Evolutionary conservation across 2,888 invertebrate genomes (phyloP), one percentile per base, ranked within the genome.

Genomic region (Acanthacorydalis orientalis): DNA sequence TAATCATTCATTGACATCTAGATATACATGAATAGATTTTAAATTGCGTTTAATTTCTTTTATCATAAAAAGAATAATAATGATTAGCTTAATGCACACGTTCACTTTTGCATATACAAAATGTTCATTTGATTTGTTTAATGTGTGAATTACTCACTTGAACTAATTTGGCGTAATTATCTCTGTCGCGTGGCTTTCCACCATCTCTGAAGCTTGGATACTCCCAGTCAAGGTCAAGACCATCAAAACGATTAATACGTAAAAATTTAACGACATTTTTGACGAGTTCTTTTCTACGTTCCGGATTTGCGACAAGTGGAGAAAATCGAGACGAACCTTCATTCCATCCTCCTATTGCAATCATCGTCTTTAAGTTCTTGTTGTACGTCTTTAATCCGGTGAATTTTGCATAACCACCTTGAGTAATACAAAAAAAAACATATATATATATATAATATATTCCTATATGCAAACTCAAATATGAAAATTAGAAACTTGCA

Each of bases 331-430:
- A 74, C 1, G 90, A 91, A 12, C 89, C 92, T 64, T 92, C 92
- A 65, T 91, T 92, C 92, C 92, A 92, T 1, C 92, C 81, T 1
- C 92, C 92, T 56, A 92, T 87, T 9, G 92, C 92, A 54, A 93
- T 72, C 69, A 93, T 67, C 0, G 91, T 91, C 68, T 91, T 91
- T 60, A 92, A 64, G 52, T 88, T 80, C 63, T 88, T 89, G 68
- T 92, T 92, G 71, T 90, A 91, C 0, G 89, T 87, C 68, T 92
- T 92, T 50, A 92, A 72, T 0, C 90, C 91, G 37, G 83, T 90
- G 68, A 92, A 92, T 69, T 92, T 92, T 16, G 90, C 88, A 65
- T 91, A 92, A 40, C 92, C 92, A 62, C 91, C 90, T 91, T 55
- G 23, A 54, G 40, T 23, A 23, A 23, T 23, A 23, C 3, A 23